Evolutionary conservation across 2,113 vertebrate genomes (phyloP).

Genomic region (Pachycephala philippinensis): DNA sequence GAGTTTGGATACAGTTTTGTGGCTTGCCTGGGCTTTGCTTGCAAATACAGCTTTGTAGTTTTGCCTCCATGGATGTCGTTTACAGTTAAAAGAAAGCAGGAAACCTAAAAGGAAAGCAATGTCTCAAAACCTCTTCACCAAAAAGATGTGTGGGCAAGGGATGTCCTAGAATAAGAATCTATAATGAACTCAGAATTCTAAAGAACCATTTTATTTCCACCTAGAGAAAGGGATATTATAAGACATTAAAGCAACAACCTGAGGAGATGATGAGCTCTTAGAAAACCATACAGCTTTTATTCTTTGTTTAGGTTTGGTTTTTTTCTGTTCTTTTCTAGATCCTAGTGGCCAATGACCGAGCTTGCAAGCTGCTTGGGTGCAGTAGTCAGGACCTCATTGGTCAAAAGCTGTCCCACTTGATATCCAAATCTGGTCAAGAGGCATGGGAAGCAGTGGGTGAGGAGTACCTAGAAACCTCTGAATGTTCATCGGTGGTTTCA

Average conservation of each 20-base stretch:
- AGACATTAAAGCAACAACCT: not conserved
- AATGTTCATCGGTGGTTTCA: constrained; percentile 61
- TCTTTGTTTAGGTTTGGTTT: not conserved
- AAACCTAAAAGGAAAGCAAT: not conserved
- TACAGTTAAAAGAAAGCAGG: not conserved
- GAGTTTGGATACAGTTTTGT: not conserved
- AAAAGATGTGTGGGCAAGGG: not conserved
- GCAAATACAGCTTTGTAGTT: not conserved
- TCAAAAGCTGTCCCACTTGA: constrained; percentile 74
- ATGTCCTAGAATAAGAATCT: not conserved
- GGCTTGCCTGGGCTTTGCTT: not conserved
- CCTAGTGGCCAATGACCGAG: constrained; percentile 84
- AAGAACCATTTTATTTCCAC: not conserved
- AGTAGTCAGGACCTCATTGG: constrained; percentile 79
- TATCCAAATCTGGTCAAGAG: constrained; percentile 78
- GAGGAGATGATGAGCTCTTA: not conserved
- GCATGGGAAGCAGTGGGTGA: constrained; percentile 76
- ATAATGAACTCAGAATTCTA: not conserved
- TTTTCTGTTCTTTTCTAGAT: constrained; percentile 73
- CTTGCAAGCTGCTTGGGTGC: constrained; percentile 83
- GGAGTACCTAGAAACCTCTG: constrained; percentile 70
- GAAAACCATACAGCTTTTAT: not conserved
- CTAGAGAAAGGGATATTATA: not conserved
- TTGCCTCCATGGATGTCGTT: not conserved
- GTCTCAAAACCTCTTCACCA: not conserved